Evolutionary conservation across 1,140 invertebrate genomes (phyloP).

Genomic region (Mamestra configurata): DNA sequence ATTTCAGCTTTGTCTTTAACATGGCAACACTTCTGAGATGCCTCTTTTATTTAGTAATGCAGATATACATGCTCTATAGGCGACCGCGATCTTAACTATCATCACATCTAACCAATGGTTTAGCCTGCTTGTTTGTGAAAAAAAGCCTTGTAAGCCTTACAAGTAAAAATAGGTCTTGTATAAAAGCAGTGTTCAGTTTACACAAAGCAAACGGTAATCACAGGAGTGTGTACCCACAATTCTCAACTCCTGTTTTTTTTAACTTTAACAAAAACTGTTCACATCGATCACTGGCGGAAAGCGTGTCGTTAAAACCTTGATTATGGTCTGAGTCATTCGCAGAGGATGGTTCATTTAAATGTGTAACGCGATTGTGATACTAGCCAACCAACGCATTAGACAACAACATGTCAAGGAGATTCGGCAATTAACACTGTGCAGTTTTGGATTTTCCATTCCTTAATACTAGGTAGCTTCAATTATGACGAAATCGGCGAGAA

Average conservation of each 20-base stretch:
- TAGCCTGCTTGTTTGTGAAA: too few species aligned
- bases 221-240: too few species aligned
- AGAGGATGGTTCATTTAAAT: background rate
- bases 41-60: too few species aligned
- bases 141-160: too few species aligned
- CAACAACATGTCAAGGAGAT: slow-evolving; percentile 18
- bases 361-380: slow-evolving; percentile 3
- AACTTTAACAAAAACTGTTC: background rate
- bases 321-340: background rate
- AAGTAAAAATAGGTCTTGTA: too few species aligned
- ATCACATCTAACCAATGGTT: too few species aligned
- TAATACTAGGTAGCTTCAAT: background rate
- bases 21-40: too few species aligned
- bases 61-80: too few species aligned
- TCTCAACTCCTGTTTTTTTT: background rate
- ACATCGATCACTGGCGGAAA: background rate
- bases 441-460: slow-evolving; percentile 11
- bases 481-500: background rate
- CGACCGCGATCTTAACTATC: too few species aligned
- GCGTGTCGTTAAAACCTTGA: slow-evolving; percentile 3
- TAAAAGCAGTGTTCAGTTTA: too few species aligned
- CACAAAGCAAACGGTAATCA: too few species aligned
- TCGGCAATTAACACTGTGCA: background rate
- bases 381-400: background rate
- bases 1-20: too few species aligned